Evolutionary conservation across 2,888 invertebrate species (phyloP), one percentile per base, ranked within the genome.

Genomic region (Idaea dimidiata): DNA sequence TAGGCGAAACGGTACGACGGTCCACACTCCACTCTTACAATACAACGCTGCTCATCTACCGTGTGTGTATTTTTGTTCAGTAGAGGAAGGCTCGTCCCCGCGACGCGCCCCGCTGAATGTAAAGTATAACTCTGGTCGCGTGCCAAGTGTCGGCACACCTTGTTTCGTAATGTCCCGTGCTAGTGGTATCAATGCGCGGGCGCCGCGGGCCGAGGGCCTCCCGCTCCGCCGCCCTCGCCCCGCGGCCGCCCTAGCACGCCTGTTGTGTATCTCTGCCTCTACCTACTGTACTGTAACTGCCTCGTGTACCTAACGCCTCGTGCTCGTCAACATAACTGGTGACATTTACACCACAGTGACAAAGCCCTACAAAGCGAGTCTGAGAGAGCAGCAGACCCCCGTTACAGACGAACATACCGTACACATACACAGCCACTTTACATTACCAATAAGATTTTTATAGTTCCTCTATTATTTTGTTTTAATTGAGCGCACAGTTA

Each of bases 1-100:
- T 97, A 97, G 96, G 97, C 96, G 96, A 97, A 94, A 96, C 96
- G 97, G 97, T 97, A 97, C 96, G 97, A 95, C 96, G 95, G 87
- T 82, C 88, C 85, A 90, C 90, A 88, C 90, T 89, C 90, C 90
- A 90, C 91, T 90, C 89, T 91, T 91, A 90, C 91, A 88, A 88
- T 91, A 91, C 91, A 88, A 89, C 87, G 89, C 91, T 91, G 91
- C 92, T 91, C 91, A 91, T 88, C 86, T 87, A 86, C 89, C 88
- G 89, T 91, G 90, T 91, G 85, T 88, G 88, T 93, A 87, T 93
- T 92, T 93, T 89, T 93, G 93, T 93, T 92, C 88, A 93, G 93
- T 92, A 91, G 85, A 91, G 89, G 85, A 87, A 83, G 89, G 88
- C 89, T 86, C 89, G 89, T 88, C 89, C 80, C 80, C 87, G 83